Evolutionary conservation across 2,888 invertebrate genomes (phyloP).

Genomic region (Rhogogaster chlorosoma): DNA sequence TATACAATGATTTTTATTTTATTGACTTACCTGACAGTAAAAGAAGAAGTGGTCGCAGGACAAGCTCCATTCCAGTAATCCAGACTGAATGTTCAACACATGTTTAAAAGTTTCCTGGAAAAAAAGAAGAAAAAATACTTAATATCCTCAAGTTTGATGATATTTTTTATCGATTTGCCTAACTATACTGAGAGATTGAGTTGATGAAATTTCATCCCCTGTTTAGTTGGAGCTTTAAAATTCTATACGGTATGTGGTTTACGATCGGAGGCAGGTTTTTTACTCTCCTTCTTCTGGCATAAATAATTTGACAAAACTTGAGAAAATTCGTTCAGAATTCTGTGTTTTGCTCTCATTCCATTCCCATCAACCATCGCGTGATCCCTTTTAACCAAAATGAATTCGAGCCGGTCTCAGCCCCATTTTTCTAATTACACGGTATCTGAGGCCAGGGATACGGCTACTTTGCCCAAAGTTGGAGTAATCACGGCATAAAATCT

Average conservation of each 20-base stretch:
- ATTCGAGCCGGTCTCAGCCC: background rate
- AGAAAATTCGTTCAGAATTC: background rate
- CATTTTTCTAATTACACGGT: conserved; percentile 36
- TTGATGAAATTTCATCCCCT: background rate
- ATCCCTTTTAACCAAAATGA: conserved; percentile 27
- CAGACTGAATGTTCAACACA: conserved; percentile 71
- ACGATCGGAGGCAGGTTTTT: background rate
- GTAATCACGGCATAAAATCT: conserved; percentile 53
- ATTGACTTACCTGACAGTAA: conserved; percentile 71
- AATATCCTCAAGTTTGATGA: background rate
- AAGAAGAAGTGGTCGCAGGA: conserved; percentile 69
- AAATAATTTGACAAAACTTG: background rate
- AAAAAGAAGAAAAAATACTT: conserved; percentile 54
- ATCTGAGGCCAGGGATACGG: conserved; percentile 2
- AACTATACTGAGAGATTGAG: background rate
- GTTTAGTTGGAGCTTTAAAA: background rate
- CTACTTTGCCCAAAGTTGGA: conserved; percentile 33
- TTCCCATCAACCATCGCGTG: background rate
- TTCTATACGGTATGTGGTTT: background rate
- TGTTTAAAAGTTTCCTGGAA: conserved; percentile 72
- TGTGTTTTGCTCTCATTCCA: conserved; percentile 5
- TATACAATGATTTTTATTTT: background rate
- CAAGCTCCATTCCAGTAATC: conserved; percentile 70
- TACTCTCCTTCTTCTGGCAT: background rate
- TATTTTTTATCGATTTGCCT: background rate